These are phyloP conservation scores for Sphaeridia pumilis DNA, from an alignment of 2,888 invertebrate genomes.

Conservation along the genomic window DNA sequence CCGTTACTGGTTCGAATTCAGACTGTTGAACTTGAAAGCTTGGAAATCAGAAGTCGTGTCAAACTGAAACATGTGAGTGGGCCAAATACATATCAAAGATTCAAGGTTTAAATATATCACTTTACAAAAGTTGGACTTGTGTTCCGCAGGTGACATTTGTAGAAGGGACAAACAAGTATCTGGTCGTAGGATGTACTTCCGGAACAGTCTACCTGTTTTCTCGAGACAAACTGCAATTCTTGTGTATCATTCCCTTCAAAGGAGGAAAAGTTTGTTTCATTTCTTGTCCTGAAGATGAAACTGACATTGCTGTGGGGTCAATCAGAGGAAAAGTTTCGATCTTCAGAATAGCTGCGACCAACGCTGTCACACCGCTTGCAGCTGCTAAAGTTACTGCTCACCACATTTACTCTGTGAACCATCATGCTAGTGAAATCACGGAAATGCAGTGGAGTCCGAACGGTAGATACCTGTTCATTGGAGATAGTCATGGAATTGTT, in stretches of 20 bases:
- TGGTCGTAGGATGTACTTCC: conserved; percentile 31
- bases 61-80: conserved; percentile 17
- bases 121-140: not conserved
- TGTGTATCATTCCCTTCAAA: conserved; percentile 33
- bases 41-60: conserved; percentile 26
- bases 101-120: not conserved
- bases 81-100: not conserved
- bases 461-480: conserved; percentile 32
- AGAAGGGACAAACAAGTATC: conserved; percentile 30
- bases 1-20: conserved; percentile 32
- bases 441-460: conserved; percentile 35
- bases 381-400: conserved; percentile 17
- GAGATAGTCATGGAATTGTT: conserved; percentile 31
- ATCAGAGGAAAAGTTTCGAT: conserved; percentile 31
- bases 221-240: conserved; percentile 27
- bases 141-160: conserved; percentile 27
- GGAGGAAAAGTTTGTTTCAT: conserved; percentile 34
- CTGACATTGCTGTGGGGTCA: conserved; percentile 29
- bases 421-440: conserved; percentile 30
- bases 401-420: conserved; percentile 25
- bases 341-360: conserved; percentile 16
- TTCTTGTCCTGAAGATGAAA: conserved; percentile 29
- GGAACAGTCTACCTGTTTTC: conserved; percentile 32
- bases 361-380: not conserved
- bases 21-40: conserved; percentile 24